Base-by-base conservation (phyloP, 1,140 invertebrate genomes). In the Acyrthosiphon pisum region DNA sequence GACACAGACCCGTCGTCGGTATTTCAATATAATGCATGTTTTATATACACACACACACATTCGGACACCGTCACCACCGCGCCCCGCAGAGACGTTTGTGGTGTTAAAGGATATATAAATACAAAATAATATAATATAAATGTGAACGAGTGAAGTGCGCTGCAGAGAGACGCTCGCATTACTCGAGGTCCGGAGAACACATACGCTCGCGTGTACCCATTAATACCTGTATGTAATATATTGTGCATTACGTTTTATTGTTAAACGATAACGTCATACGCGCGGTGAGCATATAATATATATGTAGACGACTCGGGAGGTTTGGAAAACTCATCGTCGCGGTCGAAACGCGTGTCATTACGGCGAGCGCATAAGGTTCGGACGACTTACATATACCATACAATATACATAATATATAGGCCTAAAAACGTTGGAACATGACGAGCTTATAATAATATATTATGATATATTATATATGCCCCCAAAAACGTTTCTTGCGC, bases 171-270 rank as follows among this genome's bases (percentile, higher is more conserved):
- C 50, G 50, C 60, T 11, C 8, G 30, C 60, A 76, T 76, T n/a
- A 76, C n/a, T 76, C 60, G 60, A 76, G 30, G 60, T 68, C 60
- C 60, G 26, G 56, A 60, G 56, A 60, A 76, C 60, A 18, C n/a
- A n/a, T n/a, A 76, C 60, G 60, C 60, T 60, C 56, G 26, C 56
- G 23, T 60, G n/a, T 23, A 50, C 46, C 56, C 8, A 14, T 48
- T 41, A 41, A 48, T 48, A 60, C 23, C 8, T 68, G n/a, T 35
- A 76, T 14, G 18, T 76, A 7, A 53, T 35, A n/a, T 68, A 1
- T 68, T 76, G 60, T 76, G 60, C 60, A 76, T 76, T 76, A 76
- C 60, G 60, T 30, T 76, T 76, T 76, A 76, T 76, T 76, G 60
- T 76, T 76, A 76, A 76, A 76, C 14, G 60, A 76, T 76, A 76